Base-by-base conservation (phyloP, 2,888 invertebrate species). In the Harmothoe impar region DNA sequence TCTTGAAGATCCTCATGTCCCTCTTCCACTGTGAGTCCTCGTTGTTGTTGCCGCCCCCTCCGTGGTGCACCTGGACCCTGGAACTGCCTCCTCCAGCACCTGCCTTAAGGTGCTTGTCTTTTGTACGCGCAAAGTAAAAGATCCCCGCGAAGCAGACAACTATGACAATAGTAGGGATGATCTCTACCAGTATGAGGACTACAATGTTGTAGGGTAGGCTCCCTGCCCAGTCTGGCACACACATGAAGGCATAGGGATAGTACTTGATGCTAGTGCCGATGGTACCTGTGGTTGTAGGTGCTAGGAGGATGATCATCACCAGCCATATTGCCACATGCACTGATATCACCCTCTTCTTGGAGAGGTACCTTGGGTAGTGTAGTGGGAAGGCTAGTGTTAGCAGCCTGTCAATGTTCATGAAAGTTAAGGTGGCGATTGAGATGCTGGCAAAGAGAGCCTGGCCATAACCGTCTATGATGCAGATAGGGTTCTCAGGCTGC, bases 141-240 rank as follows among this genome's bases (percentile, higher is more conserved):
- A 86, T 86, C 29, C 86, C 86, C 3, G 17, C 33, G 23, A 86
- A 86, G 29, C 54, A 86, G 25, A 56, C 17, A 29, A 86, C 25
- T 0, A 86, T 86, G 1, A 86, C 86, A 54, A 23, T 25, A 15
- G 54, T 86, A 31, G 86, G 86, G 29, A 86, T 86, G 23, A 86
- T 29, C 86, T 86, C 54, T 7, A 86, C 86, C 54, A 86, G 31
- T 7, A 86, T 25, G 7, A 86, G 54, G 20, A 86, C 31, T 29
- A 54, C 86, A 5, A 86, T 20, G 10, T 52, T 86, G 86, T 54
- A 86, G 31, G 54, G 25, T 20, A 86, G 86, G 31, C 54, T 54
- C 7, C 52, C 86, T 3, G 86, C 52, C 86, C 86, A 86, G 86
- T 86, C 54, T 29, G 86, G 86, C 25, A 86, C 86, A 25, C 86